A percentile compares a stretch with the other conserved stretches of the same genome.
Evolutionary conservation across 2,888 invertebrate genomes (phyloP).

Genomic region (Drosophila crucigera): DNA sequence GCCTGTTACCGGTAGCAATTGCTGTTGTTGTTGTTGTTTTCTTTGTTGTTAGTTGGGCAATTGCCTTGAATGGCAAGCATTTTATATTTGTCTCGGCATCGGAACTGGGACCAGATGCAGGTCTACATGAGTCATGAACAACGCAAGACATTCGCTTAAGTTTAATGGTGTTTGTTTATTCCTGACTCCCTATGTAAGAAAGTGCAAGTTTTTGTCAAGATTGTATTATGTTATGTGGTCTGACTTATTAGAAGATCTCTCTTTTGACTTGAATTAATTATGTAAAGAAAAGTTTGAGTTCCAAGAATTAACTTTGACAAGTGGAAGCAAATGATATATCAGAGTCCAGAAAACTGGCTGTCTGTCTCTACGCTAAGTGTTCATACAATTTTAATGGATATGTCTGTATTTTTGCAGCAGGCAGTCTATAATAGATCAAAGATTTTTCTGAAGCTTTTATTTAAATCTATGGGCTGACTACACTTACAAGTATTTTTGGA

Average conservation of each 20-base stretch:
- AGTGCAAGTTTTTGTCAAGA: conserved; percentile 42
- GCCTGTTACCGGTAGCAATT: conserved; percentile 49
- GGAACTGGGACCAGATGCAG: conserved; percentile 35
- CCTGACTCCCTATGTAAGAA: conserved; percentile 32
- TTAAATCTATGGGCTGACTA: not conserved
- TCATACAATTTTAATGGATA: not conserved
- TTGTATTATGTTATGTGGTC: conserved; percentile 30
- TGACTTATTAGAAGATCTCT: conserved; percentile 9
- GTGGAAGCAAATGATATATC: not conserved
- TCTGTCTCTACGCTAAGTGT: not conserved
- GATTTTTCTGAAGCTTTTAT: not conserved
- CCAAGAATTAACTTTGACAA: not conserved
- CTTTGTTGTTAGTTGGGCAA: conserved; percentile 60
- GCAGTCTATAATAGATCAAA: not conserved
- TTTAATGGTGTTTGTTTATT: conserved; percentile 72
- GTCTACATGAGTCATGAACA: not conserved
- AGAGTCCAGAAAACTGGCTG: not conserved
- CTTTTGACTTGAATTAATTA: conserved; percentile 1
- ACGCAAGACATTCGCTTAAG: conserved; percentile 49
- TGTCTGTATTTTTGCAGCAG: not conserved
- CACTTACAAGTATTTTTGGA: not conserved
- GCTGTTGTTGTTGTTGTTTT: conserved; percentile 28
- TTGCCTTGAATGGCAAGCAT: conserved; percentile 69
- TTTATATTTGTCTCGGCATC: conserved; percentile 52
- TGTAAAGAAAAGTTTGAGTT: not conserved